Evolutionary conservation across 1,140 invertebrate species (phyloP).

Genomic region (Scaptomyza hsui): DNA sequence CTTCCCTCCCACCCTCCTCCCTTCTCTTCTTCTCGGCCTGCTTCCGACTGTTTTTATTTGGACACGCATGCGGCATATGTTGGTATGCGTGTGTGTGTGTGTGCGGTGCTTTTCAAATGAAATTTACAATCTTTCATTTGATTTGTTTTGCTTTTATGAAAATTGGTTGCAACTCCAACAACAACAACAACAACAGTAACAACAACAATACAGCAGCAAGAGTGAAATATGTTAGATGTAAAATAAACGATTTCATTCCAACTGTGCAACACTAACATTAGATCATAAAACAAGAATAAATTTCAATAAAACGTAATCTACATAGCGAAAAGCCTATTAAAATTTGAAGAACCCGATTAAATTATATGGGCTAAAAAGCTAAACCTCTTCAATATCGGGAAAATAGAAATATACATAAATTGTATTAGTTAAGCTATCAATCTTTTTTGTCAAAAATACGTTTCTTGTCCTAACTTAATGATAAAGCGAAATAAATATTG

Average conservation of each 20-base stretch:
- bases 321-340: too few species aligned
- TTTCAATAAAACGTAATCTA: background rate
- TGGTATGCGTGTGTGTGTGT: background rate
- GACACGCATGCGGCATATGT: constrained; percentile 7
- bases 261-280: background rate
- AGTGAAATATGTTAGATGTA: background rate
- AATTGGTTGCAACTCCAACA: constrained; percentile 10
- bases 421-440: too few species aligned
- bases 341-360: background rate
- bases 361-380: too few species aligned
- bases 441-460: too few species aligned
- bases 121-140: constrained; percentile 19
- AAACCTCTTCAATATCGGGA: too few species aligned
- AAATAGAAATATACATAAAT: background rate
- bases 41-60: constrained; percentile 5
- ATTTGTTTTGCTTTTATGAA: constrained; percentile 27
- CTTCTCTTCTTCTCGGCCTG: background rate
- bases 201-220: constrained; percentile 19
- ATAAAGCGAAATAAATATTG: too few species aligned
- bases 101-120: constrained; percentile 10
- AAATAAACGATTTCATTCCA: background rate
- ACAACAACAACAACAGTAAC: too few species aligned
- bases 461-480: too few species aligned
- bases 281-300: background rate
- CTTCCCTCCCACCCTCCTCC: too few species aligned